These are phyloP conservation scores for Nephrotoma flavescens DNA, from an alignment of 2,888 invertebrate species.

Conservation along the genomic window DNA sequence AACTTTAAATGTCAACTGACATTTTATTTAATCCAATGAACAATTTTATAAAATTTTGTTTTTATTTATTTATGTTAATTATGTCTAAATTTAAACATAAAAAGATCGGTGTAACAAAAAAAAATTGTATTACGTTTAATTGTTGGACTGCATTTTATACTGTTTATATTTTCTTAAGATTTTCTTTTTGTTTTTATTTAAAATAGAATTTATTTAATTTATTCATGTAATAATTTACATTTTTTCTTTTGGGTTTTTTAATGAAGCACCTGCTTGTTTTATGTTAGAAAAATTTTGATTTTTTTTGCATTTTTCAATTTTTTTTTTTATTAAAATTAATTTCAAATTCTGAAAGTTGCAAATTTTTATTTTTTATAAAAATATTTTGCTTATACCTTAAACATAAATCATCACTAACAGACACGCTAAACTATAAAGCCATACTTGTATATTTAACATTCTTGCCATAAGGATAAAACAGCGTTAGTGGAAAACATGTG, in stretches of 20 bases:
- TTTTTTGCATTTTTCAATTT: neutral
- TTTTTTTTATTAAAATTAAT: neutral
- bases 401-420: too few relatives aligned
- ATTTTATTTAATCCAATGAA: neutral
- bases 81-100: neutral
- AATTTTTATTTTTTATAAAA: neutral
- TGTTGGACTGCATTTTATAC: neutral
- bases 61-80: neutral
- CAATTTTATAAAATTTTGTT: neutral
- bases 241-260: neutral
- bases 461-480: too few relatives aligned
- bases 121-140: neutral
- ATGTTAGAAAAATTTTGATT: neutral
- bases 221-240: neutral
- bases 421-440: too few relatives aligned
- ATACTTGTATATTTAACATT: too few relatives aligned
- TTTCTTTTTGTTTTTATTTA: neutral
- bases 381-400: too few relatives aligned
- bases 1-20: conserved; percentile 3
- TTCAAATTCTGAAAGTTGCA: neutral
- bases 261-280: neutral
- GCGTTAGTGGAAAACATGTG: too few relatives aligned
- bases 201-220: neutral
- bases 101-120: neutral
- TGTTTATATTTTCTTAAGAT: neutral